A percentile compares a stretch with the other conserved stretches of the same genome.
These are phyloP conservation scores for Drosophila tsacasi DNA, from an alignment of 1,140 invertebrate genomes.

Conservation along the genomic window DNA sequence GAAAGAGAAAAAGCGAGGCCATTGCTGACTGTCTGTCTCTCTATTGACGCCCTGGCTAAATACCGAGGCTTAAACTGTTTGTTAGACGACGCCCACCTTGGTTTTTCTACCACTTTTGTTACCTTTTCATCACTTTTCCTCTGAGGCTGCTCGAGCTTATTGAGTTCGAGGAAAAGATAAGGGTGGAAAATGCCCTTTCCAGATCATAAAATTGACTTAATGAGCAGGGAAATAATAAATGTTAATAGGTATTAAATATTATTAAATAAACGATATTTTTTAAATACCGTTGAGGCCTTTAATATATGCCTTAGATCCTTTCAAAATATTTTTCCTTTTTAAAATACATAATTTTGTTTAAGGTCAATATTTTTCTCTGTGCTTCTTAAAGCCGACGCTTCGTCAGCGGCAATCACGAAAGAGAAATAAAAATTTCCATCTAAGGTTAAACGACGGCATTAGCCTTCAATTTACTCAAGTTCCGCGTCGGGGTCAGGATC, in stretches of 20 bases:
- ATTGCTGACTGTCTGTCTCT: constrained; percentile 16
- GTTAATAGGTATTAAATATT: background rate
- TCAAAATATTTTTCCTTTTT: background rate
- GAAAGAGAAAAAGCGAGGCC: constrained; percentile 4
- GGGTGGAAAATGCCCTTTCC: background rate
- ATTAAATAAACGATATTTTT: too few relatives aligned
- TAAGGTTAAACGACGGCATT: constrained; percentile 65
- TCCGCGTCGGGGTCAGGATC: constrained; percentile 10
- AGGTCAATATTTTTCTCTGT: background rate
- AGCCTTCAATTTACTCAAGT: constrained; percentile 67
- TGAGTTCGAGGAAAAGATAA: constrained; percentile 16
- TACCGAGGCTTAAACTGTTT: constrained; percentile 23
- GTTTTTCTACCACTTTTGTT: constrained; percentile 28
- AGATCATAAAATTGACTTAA: background rate
- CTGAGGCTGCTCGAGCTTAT: constrained; percentile 1
- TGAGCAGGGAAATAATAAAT: background rate
- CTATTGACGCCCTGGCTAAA: constrained; percentile 17
- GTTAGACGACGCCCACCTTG: constrained; percentile 19
- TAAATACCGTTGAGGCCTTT: too few relatives aligned
- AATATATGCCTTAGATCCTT: too few relatives aligned
- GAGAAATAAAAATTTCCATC: constrained; percentile 49
- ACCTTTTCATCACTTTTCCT: constrained; percentile 10
- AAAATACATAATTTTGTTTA: background rate
- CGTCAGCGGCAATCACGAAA: constrained; percentile 58
- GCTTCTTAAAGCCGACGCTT: constrained; percentile 43